Percentiles rank a stretch among this genome's conserved stretches.
Evolutionary conservation across 2,113 vertebrate genomes (phyloP).

Genomic region (Charadrius vociferus): DNA sequence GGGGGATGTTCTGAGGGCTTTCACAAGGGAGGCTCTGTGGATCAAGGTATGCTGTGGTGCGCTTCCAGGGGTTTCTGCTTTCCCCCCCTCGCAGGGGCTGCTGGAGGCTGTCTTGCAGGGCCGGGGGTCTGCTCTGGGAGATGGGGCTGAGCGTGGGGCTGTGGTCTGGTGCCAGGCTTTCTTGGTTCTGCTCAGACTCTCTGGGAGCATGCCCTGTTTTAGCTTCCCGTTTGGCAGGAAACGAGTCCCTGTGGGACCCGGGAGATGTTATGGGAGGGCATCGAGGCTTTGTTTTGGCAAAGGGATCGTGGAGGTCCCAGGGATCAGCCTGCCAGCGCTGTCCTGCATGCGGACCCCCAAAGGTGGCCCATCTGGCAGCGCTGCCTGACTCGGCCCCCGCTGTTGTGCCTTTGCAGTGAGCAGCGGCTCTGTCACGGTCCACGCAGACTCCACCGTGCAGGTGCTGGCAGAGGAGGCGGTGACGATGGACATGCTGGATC

Average conservation of each 20-base stretch:
- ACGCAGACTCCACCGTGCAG: conserved; percentile 91
- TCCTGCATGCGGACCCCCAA: too few species aligned
- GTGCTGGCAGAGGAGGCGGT: conserved; percentile 89
- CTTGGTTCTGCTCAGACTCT: neutral
- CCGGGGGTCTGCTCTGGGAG: neutral
- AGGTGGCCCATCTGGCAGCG: rapidly evolving
- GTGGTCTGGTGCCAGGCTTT: neutral
- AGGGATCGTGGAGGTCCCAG: rapidly evolving
- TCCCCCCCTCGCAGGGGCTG: neutral
- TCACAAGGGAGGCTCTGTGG: neutral
- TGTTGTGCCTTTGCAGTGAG: conserved; percentile 77
- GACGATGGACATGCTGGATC: conserved; percentile 88
- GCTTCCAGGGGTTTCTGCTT: neutral
- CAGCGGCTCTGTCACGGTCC: conserved; percentile 91
- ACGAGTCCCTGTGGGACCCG: rapidly evolving
- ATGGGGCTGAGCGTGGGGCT: rapidly evolving
- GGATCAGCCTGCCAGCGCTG: neutral
- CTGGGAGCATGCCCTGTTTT: neutral
- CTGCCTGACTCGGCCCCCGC: neutral
- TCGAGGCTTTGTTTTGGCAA: rapidly evolving
- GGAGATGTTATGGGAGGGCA: rapidly evolving
- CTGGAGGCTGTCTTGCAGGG: neutral
- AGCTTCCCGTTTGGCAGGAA: neutral
- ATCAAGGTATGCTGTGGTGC: neutral
- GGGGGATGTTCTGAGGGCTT: neutral